Percentiles rank a stretch among this genome's conserved stretches.
Evolutionary conservation across 1,140 invertebrate species (phyloP).

Genomic region (Armadillidium nasatum): DNA sequence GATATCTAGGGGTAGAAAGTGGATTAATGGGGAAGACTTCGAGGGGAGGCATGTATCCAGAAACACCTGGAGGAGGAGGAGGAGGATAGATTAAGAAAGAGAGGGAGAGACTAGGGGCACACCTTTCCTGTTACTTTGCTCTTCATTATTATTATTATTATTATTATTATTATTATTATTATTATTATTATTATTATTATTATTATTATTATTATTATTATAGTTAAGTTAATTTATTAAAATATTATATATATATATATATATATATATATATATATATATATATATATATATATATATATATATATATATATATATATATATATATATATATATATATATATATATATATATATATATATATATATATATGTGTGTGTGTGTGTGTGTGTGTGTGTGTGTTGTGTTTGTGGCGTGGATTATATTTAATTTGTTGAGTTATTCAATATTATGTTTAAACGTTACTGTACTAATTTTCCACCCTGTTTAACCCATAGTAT

Average conservation of each 20-base stretch:
- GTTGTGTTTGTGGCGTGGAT: slow-evolving; percentile 4
- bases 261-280: slow-evolving; percentile 6
- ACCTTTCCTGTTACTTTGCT: background rate
- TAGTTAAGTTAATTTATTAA: background rate
- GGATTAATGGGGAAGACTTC: too few species aligned
- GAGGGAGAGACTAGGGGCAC: background rate
- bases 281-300: slow-evolving; percentile 6
- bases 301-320: slow-evolving; percentile 6
- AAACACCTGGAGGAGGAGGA: slow-evolving; percentile 1
- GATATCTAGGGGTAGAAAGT: too few species aligned
- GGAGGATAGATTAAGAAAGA: background rate
- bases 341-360: background rate
- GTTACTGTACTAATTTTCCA: background rate
- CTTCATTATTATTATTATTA: too few species aligned
- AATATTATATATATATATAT: background rate
- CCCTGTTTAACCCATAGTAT: too few species aligned
- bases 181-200: too few species aligned
- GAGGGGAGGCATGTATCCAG: background rate
- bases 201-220: too few species aligned
- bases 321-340: slow-evolving; percentile 6
- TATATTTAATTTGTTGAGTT: background rate
- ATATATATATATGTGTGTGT: slow-evolving; percentile 4
- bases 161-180: too few species aligned
- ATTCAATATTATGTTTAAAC: background rate
- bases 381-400: too few species aligned